These are phyloP conservation scores for Drosophila ezoana DNA, from an alignment of 2,888 invertebrate species.

Conservation along the genomic window DNA sequence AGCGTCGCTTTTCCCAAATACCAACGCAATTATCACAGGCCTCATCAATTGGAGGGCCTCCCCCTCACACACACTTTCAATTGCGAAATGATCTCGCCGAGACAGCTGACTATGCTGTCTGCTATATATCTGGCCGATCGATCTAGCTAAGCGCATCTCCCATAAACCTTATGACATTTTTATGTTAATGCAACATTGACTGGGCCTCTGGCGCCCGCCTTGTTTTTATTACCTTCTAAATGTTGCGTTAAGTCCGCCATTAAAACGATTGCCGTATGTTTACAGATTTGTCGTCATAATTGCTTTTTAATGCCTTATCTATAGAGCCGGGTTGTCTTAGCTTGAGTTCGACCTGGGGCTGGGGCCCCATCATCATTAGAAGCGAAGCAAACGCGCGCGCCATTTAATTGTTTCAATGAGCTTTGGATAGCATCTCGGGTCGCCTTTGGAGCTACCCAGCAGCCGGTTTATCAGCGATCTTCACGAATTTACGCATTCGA, in stretches of 20 bases:
- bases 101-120: constrained; percentile 43
- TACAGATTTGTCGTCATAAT: constrained; percentile 83
- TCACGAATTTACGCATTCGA: constrained; percentile 66
- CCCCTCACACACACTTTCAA: constrained; percentile 24
- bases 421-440: constrained; percentile 58
- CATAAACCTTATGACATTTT: constrained; percentile 81
- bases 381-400: constrained; percentile 30
- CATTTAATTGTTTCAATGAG: constrained; percentile 76
- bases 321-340: constrained; percentile 36
- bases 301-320: constrained; percentile 83
- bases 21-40: constrained; percentile 21
- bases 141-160: constrained; percentile 68
- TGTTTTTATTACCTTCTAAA: constrained; percentile 79
- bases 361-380: constrained; percentile 61
- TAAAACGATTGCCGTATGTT: constrained; percentile 80
- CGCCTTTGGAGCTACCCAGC: constrained; percentile 22
- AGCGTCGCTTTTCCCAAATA: constrained; percentile 27
- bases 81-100: constrained; percentile 60
- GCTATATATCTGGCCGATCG: constrained; percentile 56
- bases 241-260: constrained; percentile 81
- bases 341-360: not conserved
- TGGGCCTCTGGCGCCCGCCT: constrained; percentile 46
- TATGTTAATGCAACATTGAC: constrained; percentile 76
- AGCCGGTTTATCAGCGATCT: constrained; percentile 60
- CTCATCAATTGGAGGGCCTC: not conserved